Evolutionary conservation across 2,888 invertebrate species (phyloP).

Genomic region (Agrotis ipsilon): DNA sequence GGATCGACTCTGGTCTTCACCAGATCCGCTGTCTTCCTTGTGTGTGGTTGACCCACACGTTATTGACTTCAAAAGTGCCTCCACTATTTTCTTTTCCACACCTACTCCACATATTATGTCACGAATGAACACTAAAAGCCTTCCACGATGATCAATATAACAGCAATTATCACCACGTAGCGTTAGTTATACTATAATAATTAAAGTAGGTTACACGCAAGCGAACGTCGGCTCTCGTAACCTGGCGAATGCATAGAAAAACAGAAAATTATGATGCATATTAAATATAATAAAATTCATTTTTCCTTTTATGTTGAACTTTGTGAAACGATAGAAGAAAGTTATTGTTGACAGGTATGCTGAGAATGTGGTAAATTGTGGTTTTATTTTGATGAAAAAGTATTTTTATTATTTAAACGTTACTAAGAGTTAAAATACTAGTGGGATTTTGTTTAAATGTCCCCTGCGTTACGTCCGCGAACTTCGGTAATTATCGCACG

Average conservation of each 20-base stretch:
- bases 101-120: slow-evolving; percentile 8
- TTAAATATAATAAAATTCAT: slow-evolving; percentile 15
- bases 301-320: slow-evolving; percentile 29
- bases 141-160: slow-evolving; percentile 49
- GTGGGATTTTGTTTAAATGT: too few species aligned
- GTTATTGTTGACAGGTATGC: slow-evolving; percentile 21
- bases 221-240: slow-evolving; percentile 5
- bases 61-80: neutral
- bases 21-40: too few species aligned
- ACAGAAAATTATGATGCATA: slow-evolving; percentile 12
- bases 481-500: too few species aligned
- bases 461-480: too few species aligned
- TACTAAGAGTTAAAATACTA: too few species aligned
- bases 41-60: too few species aligned
- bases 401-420: neutral
- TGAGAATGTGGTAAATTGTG: neutral
- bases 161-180: slow-evolving; percentile 50
- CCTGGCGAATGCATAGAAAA: slow-evolving; percentile 36
- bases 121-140: slow-evolving; percentile 35
- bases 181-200: slow-evolving; percentile 50
- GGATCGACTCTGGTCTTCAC: too few species aligned
- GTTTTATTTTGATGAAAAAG: neutral
- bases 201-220: slow-evolving; percentile 56
- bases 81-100: neutral
- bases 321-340: neutral